phyloP scores from a whole-genome alignment of 2,888 invertebrate species.

The Calameuta filiformis region DNA sequence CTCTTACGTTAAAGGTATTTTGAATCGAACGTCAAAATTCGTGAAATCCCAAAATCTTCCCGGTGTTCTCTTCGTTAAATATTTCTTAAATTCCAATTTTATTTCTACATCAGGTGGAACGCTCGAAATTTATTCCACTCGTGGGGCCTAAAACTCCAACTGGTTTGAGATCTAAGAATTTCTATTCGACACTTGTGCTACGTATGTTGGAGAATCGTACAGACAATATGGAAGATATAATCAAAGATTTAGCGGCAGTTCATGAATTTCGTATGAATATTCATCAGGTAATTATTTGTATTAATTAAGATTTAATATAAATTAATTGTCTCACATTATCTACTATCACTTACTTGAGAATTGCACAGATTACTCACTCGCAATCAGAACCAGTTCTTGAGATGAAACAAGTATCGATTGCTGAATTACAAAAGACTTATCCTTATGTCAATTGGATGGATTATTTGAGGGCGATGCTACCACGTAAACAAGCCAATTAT shows the following conservation, averaged over 20 bases:
- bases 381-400: constrained; percentile 25
- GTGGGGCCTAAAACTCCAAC: neutral
- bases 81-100: neutral
- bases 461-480: constrained; percentile 32
- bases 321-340: neutral
- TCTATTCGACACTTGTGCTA: neutral
- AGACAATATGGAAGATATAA: neutral
- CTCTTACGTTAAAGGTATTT: constrained; percentile 29
- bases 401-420: constrained; percentile 30
- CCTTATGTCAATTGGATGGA: constrained; percentile 37
- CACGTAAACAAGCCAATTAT: constrained; percentile 29
- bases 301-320: neutral
- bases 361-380: constrained; percentile 21
- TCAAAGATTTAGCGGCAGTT: neutral
- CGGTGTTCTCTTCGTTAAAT: neutral
- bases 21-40: neutral
- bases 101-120: neutral
- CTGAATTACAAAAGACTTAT: constrained; percentile 27
- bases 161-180: neutral
- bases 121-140: neutral
- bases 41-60: neutral
- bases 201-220: neutral
- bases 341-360: neutral
- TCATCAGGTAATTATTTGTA: neutral
- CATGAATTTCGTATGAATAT: neutral